phyloP scores from a whole-genome alignment of 2,888 invertebrate species.

The Diarsia brunnea region DNA sequence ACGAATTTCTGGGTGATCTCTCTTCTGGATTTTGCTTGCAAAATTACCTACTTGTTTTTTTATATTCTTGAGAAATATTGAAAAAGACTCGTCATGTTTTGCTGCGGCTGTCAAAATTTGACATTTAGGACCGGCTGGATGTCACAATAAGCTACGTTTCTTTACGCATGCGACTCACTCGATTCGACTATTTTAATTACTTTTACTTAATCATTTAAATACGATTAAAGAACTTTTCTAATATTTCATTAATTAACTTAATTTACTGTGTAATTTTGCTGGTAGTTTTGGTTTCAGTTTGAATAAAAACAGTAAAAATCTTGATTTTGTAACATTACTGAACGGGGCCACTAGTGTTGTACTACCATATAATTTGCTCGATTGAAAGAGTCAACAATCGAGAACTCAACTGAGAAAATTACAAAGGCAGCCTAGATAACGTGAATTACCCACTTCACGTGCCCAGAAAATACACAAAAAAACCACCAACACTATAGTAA shows the following conservation, averaged over 20 bases:
- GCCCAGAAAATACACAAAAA: too few relatives aligned
- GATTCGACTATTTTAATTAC: not conserved
- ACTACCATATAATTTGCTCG: not conserved
- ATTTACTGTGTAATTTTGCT: rapidly evolving
- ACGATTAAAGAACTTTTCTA: rapidly evolving
- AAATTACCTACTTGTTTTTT: slow-evolving; percentile 30
- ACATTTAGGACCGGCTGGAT: slow-evolving; percentile 43
- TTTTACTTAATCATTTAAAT: not conserved
- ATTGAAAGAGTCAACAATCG: not conserved
- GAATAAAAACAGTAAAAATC: not conserved
- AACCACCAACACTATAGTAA: too few relatives aligned
- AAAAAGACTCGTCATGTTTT: slow-evolving; percentile 69
- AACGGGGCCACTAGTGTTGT: slow-evolving; percentile 28
- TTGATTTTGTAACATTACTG: slow-evolving; percentile 1
- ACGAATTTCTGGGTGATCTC: slow-evolving; percentile 18
- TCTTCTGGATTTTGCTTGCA: slow-evolving; percentile 29
- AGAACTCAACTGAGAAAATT: not conserved
- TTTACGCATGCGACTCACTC: slow-evolving; percentile 1
- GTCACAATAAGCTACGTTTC: slow-evolving; percentile 46
- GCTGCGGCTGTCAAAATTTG: slow-evolving; percentile 52
- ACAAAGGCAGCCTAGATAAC: too few relatives aligned
- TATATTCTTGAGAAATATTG: slow-evolving; percentile 37
- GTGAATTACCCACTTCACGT: too few relatives aligned
- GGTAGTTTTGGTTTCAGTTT: rapidly evolving
- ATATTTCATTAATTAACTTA: too few relatives aligned